Evolutionary conservation across 2,113 vertebrate genomes (phyloP).

Genomic region (Eclectus roratus): DNA sequence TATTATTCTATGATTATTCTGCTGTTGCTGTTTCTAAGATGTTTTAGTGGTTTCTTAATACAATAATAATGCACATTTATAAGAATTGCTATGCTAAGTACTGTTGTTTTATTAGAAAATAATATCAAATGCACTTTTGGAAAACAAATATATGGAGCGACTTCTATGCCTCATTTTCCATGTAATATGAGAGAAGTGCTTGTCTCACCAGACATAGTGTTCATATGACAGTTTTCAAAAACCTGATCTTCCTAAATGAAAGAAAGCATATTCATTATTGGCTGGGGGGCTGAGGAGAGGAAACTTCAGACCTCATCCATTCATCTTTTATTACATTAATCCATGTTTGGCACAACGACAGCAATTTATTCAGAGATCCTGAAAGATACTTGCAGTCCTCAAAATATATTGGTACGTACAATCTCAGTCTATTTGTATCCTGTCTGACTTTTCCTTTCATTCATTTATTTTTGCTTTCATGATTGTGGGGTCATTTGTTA

Average conservation of each 20-base stretch:
- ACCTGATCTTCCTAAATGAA: neutral
- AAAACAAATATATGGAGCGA: neutral
- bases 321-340: neutral
- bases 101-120: neutral
- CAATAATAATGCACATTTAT: neutral
- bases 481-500: neutral
- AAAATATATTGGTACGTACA: neutral
- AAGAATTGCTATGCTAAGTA: neutral
- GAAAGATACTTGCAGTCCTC: neutral
- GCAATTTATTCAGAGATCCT: neutral
- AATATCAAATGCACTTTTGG: neutral
- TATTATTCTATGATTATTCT: neutral
- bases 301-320: neutral
- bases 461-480: neutral
- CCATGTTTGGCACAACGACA: neutral
- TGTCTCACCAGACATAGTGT: neutral
- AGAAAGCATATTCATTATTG: neutral
- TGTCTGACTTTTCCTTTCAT: neutral
- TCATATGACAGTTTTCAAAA: neutral
- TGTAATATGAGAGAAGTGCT: neutral
- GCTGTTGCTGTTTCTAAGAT: neutral
- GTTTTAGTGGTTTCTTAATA: neutral
- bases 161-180: neutral
- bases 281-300: neutral
- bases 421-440: neutral